These are phyloP conservation scores for Zaprionus inermis DNA, from an alignment of 1,140 invertebrate genomes.

Conservation along the genomic window DNA sequence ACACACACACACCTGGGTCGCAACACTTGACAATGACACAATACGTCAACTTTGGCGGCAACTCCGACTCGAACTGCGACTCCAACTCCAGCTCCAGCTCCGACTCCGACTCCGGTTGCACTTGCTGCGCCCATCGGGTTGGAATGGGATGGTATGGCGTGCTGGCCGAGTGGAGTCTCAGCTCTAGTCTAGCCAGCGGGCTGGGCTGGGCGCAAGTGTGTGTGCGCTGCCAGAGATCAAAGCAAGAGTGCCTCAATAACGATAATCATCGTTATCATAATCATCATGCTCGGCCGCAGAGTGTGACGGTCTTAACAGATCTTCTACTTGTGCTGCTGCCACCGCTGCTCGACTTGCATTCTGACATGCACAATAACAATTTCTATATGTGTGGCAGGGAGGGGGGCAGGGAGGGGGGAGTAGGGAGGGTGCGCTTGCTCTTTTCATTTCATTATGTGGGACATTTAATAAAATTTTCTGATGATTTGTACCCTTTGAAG, in stretches of 20 bases:
- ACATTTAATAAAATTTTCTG: constrained; percentile 80
- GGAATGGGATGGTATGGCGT: too few species aligned
- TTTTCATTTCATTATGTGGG: constrained; percentile 64
- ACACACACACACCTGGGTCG: constrained; percentile 48
- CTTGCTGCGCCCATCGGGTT: constrained; percentile 66
- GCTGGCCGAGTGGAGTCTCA: not conserved
- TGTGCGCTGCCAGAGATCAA: constrained; percentile 60
- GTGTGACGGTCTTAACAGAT: constrained; percentile 65
- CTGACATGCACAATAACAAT: constrained; percentile 72
- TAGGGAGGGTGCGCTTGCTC: constrained; percentile 4
- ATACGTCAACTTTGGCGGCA: constrained; percentile 79
- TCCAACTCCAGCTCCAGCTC: not conserved
- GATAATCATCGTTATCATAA: constrained; percentile 76
- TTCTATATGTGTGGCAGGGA: constrained; percentile 52
- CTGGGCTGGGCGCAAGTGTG: constrained; percentile 28
- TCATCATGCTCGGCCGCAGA: constrained; percentile 46
- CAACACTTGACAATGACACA: constrained; percentile 81
- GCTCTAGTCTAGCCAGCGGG: constrained; percentile 1
- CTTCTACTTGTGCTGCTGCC: constrained; percentile 36
- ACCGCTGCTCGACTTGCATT: constrained; percentile 50
- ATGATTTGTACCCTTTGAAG: constrained; percentile 79
- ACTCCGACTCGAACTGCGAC: constrained; percentile 34
- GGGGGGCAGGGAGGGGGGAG: not conserved
- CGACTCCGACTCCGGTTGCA: constrained; percentile 47
- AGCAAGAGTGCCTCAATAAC: constrained; percentile 83